These are phyloP conservation scores for Drosophila erecta DNA, from an alignment of 1,140 invertebrate genomes.

Conservation along the genomic window DNA sequence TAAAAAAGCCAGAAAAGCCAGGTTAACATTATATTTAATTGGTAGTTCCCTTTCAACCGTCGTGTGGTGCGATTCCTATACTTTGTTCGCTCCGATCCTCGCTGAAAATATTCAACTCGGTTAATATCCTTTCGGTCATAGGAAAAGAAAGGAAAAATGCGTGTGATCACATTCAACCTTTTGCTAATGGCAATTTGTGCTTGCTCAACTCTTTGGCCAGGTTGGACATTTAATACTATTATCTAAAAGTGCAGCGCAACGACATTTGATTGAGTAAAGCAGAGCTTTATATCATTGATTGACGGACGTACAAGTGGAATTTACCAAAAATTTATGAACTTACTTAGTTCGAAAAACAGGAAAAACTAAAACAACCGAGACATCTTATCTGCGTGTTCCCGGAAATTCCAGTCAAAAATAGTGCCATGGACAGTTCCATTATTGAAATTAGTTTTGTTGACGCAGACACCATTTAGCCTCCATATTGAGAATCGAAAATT, in stretches of 20 bases:
- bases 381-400: slow-evolving; percentile 53
- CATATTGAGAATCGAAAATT: not conserved
- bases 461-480: slow-evolving; percentile 5
- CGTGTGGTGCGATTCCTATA: slow-evolving; percentile 56
- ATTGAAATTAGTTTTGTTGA: slow-evolving; percentile 69
- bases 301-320: slow-evolving; percentile 3
- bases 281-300: slow-evolving; percentile 17
- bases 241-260: slow-evolving; percentile 9
- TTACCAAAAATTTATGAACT: slow-evolving; percentile 8
- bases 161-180: slow-evolving; percentile 12
- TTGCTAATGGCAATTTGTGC: slow-evolving; percentile 48
- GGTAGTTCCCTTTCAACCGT: slow-evolving; percentile 71
- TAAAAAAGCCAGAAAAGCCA: slow-evolving; percentile 75
- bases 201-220: slow-evolving; percentile 43
- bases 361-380: slow-evolving; percentile 1
- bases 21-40: slow-evolving; percentile 83
- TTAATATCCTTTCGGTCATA: slow-evolving; percentile 32
- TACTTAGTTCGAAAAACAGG: slow-evolving; percentile 9
- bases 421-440: slow-evolving; percentile 58
- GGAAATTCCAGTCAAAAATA: slow-evolving; percentile 30
- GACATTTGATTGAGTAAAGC: not conserved
- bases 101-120: not conserved
- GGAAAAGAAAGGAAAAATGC: slow-evolving; percentile 36
- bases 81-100: slow-evolving; percentile 17
- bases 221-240: slow-evolving; percentile 34